These are phyloP conservation scores for Linnaemya tessellans DNA, from an alignment of 2,888 invertebrate species.

Conservation along the genomic window DNA sequence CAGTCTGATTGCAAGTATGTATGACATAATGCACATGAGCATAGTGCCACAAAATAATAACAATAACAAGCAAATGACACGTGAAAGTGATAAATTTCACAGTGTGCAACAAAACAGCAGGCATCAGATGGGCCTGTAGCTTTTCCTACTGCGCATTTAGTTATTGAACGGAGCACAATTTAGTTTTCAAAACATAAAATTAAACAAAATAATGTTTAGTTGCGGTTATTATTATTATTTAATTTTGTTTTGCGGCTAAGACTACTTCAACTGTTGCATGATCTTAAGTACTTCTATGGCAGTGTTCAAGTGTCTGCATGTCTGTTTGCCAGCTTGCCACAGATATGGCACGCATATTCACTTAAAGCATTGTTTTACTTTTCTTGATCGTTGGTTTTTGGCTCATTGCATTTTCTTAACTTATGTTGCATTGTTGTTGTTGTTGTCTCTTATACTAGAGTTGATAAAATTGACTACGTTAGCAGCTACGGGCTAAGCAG, in stretches of 20 bases:
- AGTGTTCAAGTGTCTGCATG: slow-evolving; percentile 19
- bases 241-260: not conserved
- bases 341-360: slow-evolving; percentile 58
- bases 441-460: not conserved
- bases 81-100: slow-evolving; percentile 71
- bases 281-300: slow-evolving; percentile 35
- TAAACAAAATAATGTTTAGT: slow-evolving; percentile 42
- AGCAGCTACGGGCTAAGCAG: slow-evolving; percentile 26
- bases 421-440: slow-evolving; percentile 17
- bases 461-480: slow-evolving; percentile 6
- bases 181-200: slow-evolving; percentile 16
- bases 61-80: slow-evolving; percentile 61
- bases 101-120: slow-evolving; percentile 67
- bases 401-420: slow-evolving; percentile 31
- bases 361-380: slow-evolving; percentile 5
- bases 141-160: slow-evolving; percentile 58
- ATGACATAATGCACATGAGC: not conserved
- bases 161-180: slow-evolving; percentile 32
- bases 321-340: slow-evolving; percentile 13
- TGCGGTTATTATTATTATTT: not conserved
- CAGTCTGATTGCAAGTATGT: not conserved
- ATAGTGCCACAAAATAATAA: not conserved
- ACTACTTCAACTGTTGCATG: slow-evolving; percentile 46
- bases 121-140: slow-evolving; percentile 51
- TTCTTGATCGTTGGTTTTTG: not conserved